Conservation (phyloP, 2,113 vertebrate genomes). For the Forbesichthys papilliferus region DNA sequence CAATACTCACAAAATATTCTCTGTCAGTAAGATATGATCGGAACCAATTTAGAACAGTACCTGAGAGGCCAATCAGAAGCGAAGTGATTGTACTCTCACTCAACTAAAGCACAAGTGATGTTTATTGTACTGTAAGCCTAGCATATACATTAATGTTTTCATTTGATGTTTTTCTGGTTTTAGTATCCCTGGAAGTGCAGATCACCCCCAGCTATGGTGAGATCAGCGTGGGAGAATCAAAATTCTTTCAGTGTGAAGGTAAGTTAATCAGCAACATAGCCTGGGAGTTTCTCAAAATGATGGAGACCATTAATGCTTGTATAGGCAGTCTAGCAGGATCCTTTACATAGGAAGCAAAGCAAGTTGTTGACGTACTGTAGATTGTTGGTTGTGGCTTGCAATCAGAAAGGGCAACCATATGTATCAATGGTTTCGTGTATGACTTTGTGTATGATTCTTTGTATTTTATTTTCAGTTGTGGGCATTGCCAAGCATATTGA, state of each 20-base stretch:
- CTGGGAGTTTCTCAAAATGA: not conserved
- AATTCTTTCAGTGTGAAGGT: constrained; percentile 98
- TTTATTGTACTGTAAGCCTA: no score
- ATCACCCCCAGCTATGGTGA: constrained; percentile 93
- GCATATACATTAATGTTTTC: constrained; percentile 4
- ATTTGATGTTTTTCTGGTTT: constrained; percentile 41
- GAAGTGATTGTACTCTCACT: no score
- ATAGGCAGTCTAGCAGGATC: not conserved
- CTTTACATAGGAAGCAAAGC: not conserved
- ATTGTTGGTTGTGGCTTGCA: no score
- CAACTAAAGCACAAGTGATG: no score
- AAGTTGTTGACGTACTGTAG: no score
- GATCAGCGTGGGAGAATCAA: constrained; percentile 96
- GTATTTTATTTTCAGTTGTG: constrained; percentile 69
- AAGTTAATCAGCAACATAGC: constrained; percentile 43
- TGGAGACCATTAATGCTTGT: no score
- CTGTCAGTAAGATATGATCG: no score
- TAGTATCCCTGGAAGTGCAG: constrained; percentile 92
- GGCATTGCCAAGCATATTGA: constrained; percentile 90
- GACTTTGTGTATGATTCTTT: not conserved
- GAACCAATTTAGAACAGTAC: no score
- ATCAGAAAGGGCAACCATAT: no score
- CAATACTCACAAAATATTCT: no score
- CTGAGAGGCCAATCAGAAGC: no score
- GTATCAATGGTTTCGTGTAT: not conserved